Base-by-base conservation (phyloP, 2,113 vertebrate species). In the Coptodon bakossiorum region DNA sequence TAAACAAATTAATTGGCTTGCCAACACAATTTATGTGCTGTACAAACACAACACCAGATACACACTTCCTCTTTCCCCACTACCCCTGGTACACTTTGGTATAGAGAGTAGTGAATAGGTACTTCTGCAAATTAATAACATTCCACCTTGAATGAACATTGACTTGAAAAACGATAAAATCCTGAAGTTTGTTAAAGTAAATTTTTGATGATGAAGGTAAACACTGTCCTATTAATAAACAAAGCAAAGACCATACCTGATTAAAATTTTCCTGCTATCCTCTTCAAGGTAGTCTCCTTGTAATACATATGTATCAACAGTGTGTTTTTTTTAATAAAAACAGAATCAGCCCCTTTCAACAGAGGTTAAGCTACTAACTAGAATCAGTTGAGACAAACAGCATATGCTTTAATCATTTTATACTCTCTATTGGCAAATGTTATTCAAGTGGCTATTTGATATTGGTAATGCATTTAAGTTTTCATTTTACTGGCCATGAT, bases 1-100 rank as follows among this genome's bases (percentile, higher is more conserved):
- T 95, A 93, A 95, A 94, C 94, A 95, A 94, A 94, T 95, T 93
- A 92, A 93, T 92, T 93, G 93, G 87, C 88, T 93, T 91, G 89
- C 90, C 91, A 93, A 82, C 87, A 90, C 87, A 88, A 90, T 94
- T 92, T 89, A 93, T 88, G 81, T 82, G 80, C 59, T 84, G 24
- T 27, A 85, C 54, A 66, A 73, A 88, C 86, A 88, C 43, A 87
- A 27, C 56, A 43, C 13, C 56, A 87, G 43, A 87, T 59, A 84
- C 85, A 91, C 84, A 91, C 81, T 85, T 80, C 82, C 71, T 61
- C 38, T 53, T 16, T 61, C 57, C 80, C 48, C 1, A 36, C 84
- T 81, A 34, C 82, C 85, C 17, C 27, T 14, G 57, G 59, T 81
- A 63, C 85, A n/a, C 78, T 88, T 85, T 71, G 82, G 53, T 83